Evolutionary conservation across 2,797 vertebrate species (phyloP).

Genomic region (Ambastaia sidthimunki): DNA sequence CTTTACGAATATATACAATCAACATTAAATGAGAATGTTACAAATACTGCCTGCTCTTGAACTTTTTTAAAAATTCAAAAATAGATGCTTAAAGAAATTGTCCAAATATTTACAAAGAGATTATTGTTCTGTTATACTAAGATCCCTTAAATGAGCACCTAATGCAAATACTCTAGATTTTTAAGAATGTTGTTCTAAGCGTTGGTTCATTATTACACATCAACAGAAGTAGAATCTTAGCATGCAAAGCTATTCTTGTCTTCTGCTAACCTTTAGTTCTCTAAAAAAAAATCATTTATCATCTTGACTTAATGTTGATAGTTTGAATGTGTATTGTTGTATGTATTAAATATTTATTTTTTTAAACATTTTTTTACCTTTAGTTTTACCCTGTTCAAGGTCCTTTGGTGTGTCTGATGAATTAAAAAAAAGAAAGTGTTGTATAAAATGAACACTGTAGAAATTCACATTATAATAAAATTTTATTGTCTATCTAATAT

Average conservation of each 20-base stretch:
- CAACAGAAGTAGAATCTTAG: no score
- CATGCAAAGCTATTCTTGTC: background rate
- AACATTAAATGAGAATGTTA: slow-evolving; percentile 1
- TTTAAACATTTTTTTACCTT: no score
- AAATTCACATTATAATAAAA: slow-evolving; percentile 5
- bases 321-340: no score
- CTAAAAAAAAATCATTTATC: background rate
- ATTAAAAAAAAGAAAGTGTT: no score
- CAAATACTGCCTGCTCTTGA: background rate
- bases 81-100: background rate
- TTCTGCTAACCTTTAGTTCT: background rate
- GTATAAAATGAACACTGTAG: background rate
- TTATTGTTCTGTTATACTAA: background rate
- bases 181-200: background rate
- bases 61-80: background rate
- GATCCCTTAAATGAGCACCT: background rate
- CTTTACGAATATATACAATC: background rate
- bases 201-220: background rate
- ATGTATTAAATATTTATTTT: no score
- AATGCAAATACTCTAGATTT: no score
- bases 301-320: background rate
- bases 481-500: slow-evolving; percentile 17
- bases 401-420: no score
- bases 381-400: no score
- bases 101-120: background rate